Conservation (phyloP, 2,113 vertebrate species). For the Aegypius monachus region DNA sequence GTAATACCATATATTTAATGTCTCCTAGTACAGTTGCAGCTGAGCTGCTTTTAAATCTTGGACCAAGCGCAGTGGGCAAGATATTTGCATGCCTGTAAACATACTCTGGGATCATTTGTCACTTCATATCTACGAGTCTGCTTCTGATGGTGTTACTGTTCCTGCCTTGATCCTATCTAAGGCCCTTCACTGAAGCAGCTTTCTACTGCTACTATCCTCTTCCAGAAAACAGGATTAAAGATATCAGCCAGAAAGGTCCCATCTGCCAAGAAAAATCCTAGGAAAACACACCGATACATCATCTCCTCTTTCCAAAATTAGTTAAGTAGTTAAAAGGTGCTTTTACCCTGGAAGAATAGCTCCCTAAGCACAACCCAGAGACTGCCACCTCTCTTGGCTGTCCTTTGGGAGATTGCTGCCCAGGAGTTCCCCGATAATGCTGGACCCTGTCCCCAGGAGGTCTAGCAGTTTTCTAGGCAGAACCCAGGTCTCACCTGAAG, state of each 20-base stretch:
- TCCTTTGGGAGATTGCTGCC: not conserved
- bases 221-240: not conserved
- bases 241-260: not conserved
- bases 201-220: not conserved
- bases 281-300: not conserved
- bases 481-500: not conserved
- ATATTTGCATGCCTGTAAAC: not conserved
- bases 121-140: not conserved
- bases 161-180: not conserved
- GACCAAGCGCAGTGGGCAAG: not conserved
- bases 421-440: not conserved
- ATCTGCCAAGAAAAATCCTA: not conserved
- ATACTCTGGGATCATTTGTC: not conserved
- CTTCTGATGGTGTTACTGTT: not conserved
- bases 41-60: not conserved
- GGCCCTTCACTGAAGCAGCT: not conserved
- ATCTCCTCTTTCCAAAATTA: not conserved
- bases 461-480: not conserved
- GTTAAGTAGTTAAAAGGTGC: not conserved
- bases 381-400: not conserved
- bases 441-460: not conserved
- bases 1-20: not conserved
- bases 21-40: not conserved
- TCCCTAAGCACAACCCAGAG: not conserved
- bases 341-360: not conserved